Base-by-base conservation (phyloP, 2,113 vertebrate genomes). In the Coptodon bakossiorum region DNA sequence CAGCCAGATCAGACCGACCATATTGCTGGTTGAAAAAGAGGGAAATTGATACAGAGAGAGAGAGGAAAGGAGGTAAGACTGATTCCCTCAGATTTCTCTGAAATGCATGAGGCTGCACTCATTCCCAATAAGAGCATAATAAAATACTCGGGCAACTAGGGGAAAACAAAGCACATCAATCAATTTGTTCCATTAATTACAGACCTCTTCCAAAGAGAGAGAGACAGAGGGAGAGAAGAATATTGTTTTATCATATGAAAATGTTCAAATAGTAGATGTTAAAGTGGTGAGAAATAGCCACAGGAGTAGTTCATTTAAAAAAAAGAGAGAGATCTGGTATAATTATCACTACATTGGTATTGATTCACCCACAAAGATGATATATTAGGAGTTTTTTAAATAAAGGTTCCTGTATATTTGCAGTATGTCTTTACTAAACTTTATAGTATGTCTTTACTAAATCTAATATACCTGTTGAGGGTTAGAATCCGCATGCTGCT, bases 1-100 rank as follows among this genome's bases (percentile, higher is more conserved):
- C 36, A 99, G 97, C 98, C 98, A 99, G 88, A 99, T 99, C 88
- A 99, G 91, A 12, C 98, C 98, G 54, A 99, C 98, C 98, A 99
- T 99, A 90, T 99, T 99, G 96, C 98, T 99, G 95, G 22, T 82
- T 53, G 36, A 82, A 50, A 5, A 8, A 59, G 31, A 90, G 16
- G 40, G 7, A 68, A 73, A 45, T 17, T 48, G 68, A 73, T 48
- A 38, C 34, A 68, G 61, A 73, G 17, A 19, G 13, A 53, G 36
- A 48, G 17, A n/a, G 13, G 14, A 27, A 14, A 61, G 56, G 61
- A 52, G 27, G 43, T 89, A 29, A 84, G 83, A 73, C 57, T 9
- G 61, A 50, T 63, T 85, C 63, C 43, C 66, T 53, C 24, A 27
- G 14, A 50, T 80, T 83, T 88, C 61, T 81, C 40, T 83, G 50